These are phyloP conservation scores for Agrypnia vestita DNA, from an alignment of 1,140 invertebrate species.

Conservation along the genomic window DNA sequence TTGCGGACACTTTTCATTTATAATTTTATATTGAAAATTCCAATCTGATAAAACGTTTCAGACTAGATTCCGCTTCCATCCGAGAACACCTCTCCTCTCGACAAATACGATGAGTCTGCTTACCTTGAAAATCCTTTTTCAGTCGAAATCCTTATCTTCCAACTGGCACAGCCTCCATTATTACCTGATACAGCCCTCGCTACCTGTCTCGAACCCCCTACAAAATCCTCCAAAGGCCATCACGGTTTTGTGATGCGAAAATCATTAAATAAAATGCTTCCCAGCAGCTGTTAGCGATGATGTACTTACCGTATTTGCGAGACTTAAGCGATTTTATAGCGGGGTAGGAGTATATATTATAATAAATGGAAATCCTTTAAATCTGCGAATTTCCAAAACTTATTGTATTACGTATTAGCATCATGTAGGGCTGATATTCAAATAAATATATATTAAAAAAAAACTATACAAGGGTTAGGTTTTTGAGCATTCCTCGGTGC, in stretches of 20 bases:
- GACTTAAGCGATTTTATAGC: no score
- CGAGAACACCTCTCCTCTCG: not conserved
- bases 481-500: no score
- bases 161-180: slow-evolving; percentile 7
- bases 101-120: slow-evolving; percentile 26
- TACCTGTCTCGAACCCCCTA: not conserved
- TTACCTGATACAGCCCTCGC: not conserved
- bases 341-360: no score
- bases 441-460: no score
- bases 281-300: not conserved
- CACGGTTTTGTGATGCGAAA: not conserved
- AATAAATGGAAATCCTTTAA: no score
- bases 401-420: no score
- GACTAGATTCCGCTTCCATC: not conserved
- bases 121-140: not conserved
- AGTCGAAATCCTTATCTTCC: not conserved
- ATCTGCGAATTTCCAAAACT: no score
- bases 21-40: no score
- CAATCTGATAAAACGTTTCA: no score
- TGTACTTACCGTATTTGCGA: not conserved
- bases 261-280: slow-evolving; percentile 19
- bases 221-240: slow-evolving; percentile 3
- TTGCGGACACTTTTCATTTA: no score
- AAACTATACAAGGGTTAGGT: no score
- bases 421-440: no score